Percentiles rank a stretch among this genome's conserved stretches.
These are phyloP conservation scores for Monomorium pharaonis DNA, from an alignment of 1,140 invertebrate genomes.

Conservation along the genomic window DNA sequence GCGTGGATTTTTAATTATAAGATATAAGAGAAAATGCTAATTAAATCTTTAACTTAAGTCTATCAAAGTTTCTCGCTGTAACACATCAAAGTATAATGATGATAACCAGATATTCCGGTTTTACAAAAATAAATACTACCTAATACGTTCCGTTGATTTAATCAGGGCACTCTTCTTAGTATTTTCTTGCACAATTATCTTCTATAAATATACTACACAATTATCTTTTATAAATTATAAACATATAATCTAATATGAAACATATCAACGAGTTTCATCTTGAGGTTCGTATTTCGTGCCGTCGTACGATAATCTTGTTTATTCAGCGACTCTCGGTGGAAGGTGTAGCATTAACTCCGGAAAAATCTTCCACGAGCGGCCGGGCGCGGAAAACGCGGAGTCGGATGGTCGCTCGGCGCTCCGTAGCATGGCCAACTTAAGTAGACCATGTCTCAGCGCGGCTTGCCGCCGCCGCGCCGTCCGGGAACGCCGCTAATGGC, in stretches of 20 bases:
- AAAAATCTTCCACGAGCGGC: conserved; percentile 7
- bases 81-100: too few relatives aligned
- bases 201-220: too few relatives aligned
- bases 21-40: too few relatives aligned
- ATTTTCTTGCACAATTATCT: too few relatives aligned
- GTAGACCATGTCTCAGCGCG: conserved; percentile 75
- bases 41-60: too few relatives aligned
- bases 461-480: conserved; percentile 24
- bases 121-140: too few relatives aligned
- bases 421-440: conserved; percentile 60
- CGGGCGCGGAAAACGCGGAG: conserved; percentile 21
- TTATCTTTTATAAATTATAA: background rate
- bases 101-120: too few relatives aligned
- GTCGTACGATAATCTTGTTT: background rate
- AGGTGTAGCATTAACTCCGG: background rate
- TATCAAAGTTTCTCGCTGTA: too few relatives aligned
- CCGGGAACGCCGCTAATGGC: conserved; percentile 71
- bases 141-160: too few relatives aligned
- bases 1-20: too few relatives aligned
- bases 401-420: conserved; percentile 1
- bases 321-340: background rate
- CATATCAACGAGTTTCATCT: background rate
- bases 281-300: background rate
- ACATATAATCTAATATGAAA: background rate
- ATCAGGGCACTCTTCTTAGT: too few relatives aligned